A percentile compares a stretch with the other conserved stretches of the same genome.
Evolutionary conservation across 2,888 invertebrate species (phyloP).

Genomic region (Allygus modestus): DNA sequence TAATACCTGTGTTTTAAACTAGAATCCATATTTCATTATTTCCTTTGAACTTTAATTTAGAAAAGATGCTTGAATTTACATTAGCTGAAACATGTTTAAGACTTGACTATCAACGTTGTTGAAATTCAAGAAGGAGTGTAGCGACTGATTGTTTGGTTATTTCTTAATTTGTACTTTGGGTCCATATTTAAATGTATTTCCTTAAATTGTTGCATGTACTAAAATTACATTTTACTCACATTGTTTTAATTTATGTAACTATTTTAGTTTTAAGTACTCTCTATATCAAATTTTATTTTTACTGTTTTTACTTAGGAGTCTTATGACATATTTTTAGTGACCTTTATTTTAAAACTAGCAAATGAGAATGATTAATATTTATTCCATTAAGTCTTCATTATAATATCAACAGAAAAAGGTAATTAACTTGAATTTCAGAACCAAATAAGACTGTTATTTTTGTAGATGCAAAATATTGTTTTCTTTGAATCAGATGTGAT

Average conservation of each 20-base stretch:
- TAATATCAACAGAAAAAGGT: not conserved
- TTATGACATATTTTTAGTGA: not conserved
- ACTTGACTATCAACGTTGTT: too few relatives aligned
- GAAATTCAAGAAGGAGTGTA: too few relatives aligned
- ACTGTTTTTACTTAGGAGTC: not conserved
- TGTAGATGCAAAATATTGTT: not conserved
- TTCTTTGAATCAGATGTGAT: not conserved
- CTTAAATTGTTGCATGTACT: too few relatives aligned
- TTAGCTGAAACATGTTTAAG: too few relatives aligned
- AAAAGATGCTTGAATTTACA: too few relatives aligned
- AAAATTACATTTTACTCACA: too few relatives aligned
- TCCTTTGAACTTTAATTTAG: too few relatives aligned
- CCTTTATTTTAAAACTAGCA: not conserved
- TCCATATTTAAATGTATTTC: too few relatives aligned
- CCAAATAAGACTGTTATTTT: conserved; percentile 25
- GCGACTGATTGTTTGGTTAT: too few relatives aligned
- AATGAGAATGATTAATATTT: not conserved
- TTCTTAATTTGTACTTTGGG: too few relatives aligned
- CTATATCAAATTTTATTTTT: not conserved
- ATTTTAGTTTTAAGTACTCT: not conserved
- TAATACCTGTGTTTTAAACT: too few relatives aligned
- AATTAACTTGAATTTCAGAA: not conserved
- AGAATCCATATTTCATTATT: too few relatives aligned
- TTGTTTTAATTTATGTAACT: not conserved
- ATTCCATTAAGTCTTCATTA: not conserved